Evolutionary conservation across 2,797 vertebrate species (phyloP), one percentile per base, ranked within the genome.

Genomic region (Sebastes trivittatus): DNA sequence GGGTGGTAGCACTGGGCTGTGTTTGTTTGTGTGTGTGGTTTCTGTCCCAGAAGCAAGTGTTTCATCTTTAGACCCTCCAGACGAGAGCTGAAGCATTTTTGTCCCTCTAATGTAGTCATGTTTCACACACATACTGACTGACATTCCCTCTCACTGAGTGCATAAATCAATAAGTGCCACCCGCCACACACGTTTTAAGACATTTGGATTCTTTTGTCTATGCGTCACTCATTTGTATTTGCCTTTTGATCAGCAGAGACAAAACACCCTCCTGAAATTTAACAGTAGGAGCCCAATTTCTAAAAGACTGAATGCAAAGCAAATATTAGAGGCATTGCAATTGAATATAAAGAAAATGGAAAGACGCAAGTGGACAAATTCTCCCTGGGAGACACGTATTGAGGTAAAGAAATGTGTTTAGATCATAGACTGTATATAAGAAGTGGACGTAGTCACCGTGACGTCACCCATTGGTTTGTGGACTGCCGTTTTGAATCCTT

Each of bases 11-110:
- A 23, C 66, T 56, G 25, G n/a, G 11, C 18, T 61, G 38, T 59
- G 66, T 71, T 75, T 73, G 66, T 75, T n/a, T 69, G 71, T 55
- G 46, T 81, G 69, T 71, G 25, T 77, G 66, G 71, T 29, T 71
- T 83, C n/a, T 49, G 5, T 64, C 46, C 32, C 18, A 14, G 64
- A 63, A 67, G 54, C 63, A 32, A 25, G 30, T 61, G 46, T 80
- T 85, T 79, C 59, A 54, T 66, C 13, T 73, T 2, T 66, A n/a
- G 56, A 60, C 59, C 32, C 29, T 72, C 10, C 46, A 63, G 76
- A 11, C 56, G 4, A 46, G 29, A 70, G 72, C 46, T 56, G 32
- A 56, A 34, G 58, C 30, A 22, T 78, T 75, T 77, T 46, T 30
- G 11, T 42, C 23, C 18, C 46, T 60, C 36, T 62, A 27, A 42